A percentile compares a stretch with the other conserved stretches of the same genome.
These are phyloP conservation scores for Macroglossus sobrinus DNA, from an alignment of 2,113 vertebrate species.

Conservation along the genomic window DNA sequence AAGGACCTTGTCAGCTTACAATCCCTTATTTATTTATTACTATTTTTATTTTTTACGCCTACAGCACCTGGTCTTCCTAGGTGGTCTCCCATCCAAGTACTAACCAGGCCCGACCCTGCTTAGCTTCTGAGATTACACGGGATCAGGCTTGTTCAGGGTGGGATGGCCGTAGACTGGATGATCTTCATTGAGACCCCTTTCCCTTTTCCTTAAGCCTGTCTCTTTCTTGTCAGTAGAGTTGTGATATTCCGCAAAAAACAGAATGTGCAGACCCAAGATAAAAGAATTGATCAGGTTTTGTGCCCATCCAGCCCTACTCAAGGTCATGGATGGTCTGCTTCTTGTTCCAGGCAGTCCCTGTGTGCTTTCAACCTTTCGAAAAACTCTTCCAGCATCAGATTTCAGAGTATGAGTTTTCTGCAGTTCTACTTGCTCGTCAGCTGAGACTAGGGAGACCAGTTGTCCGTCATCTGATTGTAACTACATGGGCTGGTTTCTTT, in stretches of 20 bases:
- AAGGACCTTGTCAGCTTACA: no score
- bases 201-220: background rate
- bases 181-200: background rate
- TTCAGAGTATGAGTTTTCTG: background rate
- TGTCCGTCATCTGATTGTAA: background rate
- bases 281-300: background rate
- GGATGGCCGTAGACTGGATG: no score
- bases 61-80: no score
- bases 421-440: rapidly evolving
- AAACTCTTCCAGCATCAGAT: background rate
- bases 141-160: no score
- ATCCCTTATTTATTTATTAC: no score
- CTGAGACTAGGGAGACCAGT: background rate
- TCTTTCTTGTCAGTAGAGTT: background rate
- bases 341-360: background rate
- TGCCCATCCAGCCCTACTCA: rapidly evolving
- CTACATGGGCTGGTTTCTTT: slow-evolving; percentile 16
- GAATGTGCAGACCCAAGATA: rapidly evolving
- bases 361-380: background rate
- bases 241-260: background rate
- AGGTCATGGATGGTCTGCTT: background rate
- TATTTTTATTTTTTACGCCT: no score
- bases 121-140: no score
- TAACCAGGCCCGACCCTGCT: no score
- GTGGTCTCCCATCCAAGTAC: no score